Conservation (phyloP, 2,888 invertebrate genomes). For the Caenorhabditis drosophilae region DNA sequence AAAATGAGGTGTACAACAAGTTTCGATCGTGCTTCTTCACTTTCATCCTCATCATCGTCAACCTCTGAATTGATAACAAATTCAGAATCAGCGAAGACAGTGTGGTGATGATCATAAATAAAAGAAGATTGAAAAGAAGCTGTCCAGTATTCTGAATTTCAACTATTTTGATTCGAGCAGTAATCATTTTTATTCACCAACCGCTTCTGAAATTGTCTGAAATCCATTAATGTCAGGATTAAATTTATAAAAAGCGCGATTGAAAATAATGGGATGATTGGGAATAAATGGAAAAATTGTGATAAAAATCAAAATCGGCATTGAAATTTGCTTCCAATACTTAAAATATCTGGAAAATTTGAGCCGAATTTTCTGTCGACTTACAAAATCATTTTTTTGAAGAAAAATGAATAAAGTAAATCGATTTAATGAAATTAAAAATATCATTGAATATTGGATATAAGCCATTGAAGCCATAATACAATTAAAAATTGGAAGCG, state of each 20-base stretch:
- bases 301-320: background rate
- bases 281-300: background rate
- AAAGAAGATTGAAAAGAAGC: constrained; percentile 5
- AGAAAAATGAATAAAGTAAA: constrained; percentile 13
- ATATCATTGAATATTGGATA: constrained; percentile 14
- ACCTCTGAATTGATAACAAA: constrained; percentile 6
- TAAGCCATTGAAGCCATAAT: constrained; percentile 8
- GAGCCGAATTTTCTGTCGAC: background rate
- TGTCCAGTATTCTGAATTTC: constrained; percentile 10
- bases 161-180: background rate
- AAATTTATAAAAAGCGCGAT: background rate
- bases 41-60: constrained; percentile 7
- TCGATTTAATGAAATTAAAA: constrained; percentile 7
- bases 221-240: background rate
- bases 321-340: background rate
- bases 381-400: constrained; percentile 2
- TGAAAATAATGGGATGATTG: background rate
- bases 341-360: background rate
- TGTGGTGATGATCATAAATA: constrained; percentile 14
- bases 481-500: constrained; percentile 5
- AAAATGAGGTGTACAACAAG: constrained; percentile 16
- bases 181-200: background rate
- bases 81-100: constrained; percentile 6
- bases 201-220: background rate
- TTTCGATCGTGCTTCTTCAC: constrained; percentile 20